These are phyloP conservation scores for Heliopora coerulea DNA, from an alignment of 92 coral and sea anemone genomes.

Conservation along the genomic window DNA sequence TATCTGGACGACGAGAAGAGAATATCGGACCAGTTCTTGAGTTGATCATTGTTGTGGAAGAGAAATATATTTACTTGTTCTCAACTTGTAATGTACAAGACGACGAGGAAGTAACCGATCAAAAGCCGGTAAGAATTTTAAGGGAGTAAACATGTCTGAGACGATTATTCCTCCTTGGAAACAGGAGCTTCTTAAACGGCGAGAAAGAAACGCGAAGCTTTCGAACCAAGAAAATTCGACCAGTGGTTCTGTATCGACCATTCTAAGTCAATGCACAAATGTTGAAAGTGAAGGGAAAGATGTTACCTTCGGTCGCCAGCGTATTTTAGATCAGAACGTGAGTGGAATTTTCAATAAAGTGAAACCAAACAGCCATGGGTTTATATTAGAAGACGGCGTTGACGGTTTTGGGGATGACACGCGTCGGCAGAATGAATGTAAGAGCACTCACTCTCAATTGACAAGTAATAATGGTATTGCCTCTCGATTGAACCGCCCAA, in stretches of 20 bases:
- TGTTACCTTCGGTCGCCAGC: not conserved
- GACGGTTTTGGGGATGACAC: conserved; percentile 16
- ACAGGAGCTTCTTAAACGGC: conserved; percentile 32
- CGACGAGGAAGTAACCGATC: not conserved
- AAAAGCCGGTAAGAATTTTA: conserved; percentile 20
- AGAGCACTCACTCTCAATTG: not conserved
- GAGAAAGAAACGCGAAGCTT: conserved; percentile 13
- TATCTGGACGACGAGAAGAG: not conserved
- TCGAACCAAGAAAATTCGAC: not conserved
- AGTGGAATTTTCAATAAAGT: not conserved
- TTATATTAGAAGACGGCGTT: not conserved
- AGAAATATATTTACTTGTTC: no score
- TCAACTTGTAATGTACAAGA: not conserved
- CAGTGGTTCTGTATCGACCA: not conserved
- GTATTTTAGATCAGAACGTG: not conserved
- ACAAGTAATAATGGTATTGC: not conserved
- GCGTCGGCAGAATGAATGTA: conserved; percentile 3
- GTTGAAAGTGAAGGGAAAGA: not conserved
- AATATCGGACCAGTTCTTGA: not conserved
- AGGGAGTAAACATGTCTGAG: conserved; percentile 13
- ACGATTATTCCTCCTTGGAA: conserved; percentile 22
- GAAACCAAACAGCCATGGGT: not conserved
- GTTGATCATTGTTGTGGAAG: not conserved
- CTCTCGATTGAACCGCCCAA: conserved; percentile 8
- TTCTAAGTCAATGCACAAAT: not conserved